Evolutionary conservation across 2,888 invertebrate genomes (phyloP).

Genomic region (Cyrtodaria siliqua): DNA sequence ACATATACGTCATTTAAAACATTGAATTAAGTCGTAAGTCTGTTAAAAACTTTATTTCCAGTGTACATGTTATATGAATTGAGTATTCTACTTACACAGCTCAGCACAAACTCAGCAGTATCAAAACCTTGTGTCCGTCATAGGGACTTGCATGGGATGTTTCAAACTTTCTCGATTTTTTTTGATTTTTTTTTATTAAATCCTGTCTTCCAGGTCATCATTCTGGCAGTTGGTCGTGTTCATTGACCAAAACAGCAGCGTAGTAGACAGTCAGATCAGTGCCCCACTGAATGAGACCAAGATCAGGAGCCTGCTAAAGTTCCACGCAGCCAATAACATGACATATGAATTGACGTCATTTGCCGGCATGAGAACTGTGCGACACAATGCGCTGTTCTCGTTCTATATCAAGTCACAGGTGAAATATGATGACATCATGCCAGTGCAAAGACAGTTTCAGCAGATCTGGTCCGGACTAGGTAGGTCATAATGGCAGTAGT

Average conservation of each 20-base stretch:
- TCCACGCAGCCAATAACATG: conserved; percentile 40
- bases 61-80: no score
- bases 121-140: no score
- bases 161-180: no score
- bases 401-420: conserved; percentile 39
- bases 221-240: conserved; percentile 64
- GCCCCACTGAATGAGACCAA: conserved; percentile 28
- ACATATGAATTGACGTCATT: conserved; percentile 35
- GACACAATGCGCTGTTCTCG: conserved; percentile 53
- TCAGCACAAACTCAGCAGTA: no score
- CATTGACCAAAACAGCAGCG: conserved; percentile 42
- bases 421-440: conserved; percentile 46
- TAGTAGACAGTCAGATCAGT: conserved; percentile 50
- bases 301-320: conserved; percentile 30
- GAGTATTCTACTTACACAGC: no score
- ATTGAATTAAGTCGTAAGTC: no score
- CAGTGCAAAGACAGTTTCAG: conserved; percentile 25
- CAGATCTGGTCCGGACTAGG: conserved; percentile 43
- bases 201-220: conserved; percentile 43
- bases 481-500: no score
- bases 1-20: no score
- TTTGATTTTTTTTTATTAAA: not conserved
- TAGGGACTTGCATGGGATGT: no score
- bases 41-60: no score
- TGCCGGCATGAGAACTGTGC: conserved; percentile 26